Base-by-base conservation (phyloP, 1,140 invertebrate genomes). In the Drosophila busckii region DNA sequence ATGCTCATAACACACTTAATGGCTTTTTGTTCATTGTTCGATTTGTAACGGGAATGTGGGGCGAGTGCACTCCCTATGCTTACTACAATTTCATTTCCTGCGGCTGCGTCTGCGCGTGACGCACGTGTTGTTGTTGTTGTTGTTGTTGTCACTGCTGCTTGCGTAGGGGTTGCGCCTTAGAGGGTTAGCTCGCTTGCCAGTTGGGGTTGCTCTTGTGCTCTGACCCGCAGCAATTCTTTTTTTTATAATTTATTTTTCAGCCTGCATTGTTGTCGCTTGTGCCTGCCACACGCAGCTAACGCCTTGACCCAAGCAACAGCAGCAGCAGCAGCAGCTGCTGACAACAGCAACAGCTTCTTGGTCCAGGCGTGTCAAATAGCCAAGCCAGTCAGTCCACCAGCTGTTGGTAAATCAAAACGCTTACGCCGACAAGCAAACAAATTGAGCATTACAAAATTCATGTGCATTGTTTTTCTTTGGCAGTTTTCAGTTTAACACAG, bases 361-460 rank as follows among this genome's bases (percentile, higher is more conserved):
- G 56, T 58, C 68, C 34, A 34, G 56, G 48, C 67, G 63, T 80
- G 67, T 78, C 73, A 64, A 76, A 80, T 55, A 68, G 53, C 53
- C 53, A 60, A n/a, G n/a, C n/a, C n/a, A n/a, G n/a, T n/a, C n/a
- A n/a, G n/a, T n/a, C n/a, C n/a, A 68, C 58, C 78, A 71, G 76
- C 67, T 83, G 76, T 84, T 76, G 45, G 31, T 46, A 78, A 78
- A 78, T 78, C 73, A 78, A 60, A 78, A 49, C 67, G n/a, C n/a
- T n/a, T n/a, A 37, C 45, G 44, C 45, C 59, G 64, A 44, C 26
- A 35, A 55, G 48, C 70, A 69, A 75, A 78, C 73, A 78, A 73
- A 71, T 71, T 68, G 62, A 16, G 17, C 53, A 66, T 62, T 38
- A 37, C 34, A 41, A 64, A 52, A 55, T 32, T 55, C 65, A 29